Evolutionary conservation across 2,888 invertebrate genomes (phyloP).

Genomic region (Xylota segnis): DNA sequence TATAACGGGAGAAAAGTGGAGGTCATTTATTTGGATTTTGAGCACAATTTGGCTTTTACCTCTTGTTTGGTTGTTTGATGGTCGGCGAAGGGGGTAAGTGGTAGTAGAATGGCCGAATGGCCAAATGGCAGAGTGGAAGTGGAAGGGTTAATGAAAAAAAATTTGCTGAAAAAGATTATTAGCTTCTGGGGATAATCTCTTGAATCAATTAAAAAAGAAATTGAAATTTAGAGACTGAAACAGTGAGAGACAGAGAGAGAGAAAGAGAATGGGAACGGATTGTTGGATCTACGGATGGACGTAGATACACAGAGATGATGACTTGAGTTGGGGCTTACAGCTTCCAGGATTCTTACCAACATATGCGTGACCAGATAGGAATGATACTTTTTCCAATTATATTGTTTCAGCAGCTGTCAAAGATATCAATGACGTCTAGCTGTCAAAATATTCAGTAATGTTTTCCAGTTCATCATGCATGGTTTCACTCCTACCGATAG

Average conservation of each 20-base stretch:
- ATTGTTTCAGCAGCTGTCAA: no score
- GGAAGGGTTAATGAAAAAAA: slow-evolving; percentile 60
- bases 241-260: neutral
- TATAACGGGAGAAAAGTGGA: slow-evolving; percentile 74
- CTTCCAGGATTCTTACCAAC: neutral
- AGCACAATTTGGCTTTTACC: slow-evolving; percentile 60
- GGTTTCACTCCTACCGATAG: no score
- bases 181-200: slow-evolving; percentile 70
- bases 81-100: neutral
- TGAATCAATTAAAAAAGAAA: slow-evolving; percentile 68
- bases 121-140: neutral
- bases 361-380: no score
- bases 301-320: neutral
- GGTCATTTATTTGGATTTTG: slow-evolving; percentile 73
- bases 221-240: slow-evolving; percentile 22
- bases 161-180: slow-evolving; percentile 65
- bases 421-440: no score
- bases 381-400: no score
- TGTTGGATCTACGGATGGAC: no score
- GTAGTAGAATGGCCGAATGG: no score
- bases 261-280: neutral
- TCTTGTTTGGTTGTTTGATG: slow-evolving; percentile 48
- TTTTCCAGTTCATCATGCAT: no score
- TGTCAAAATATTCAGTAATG: no score
- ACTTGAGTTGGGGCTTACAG: neutral